Evolutionary conservation across 2,888 invertebrate genomes (phyloP).

Genomic region (Chymomyza caudatula): DNA sequence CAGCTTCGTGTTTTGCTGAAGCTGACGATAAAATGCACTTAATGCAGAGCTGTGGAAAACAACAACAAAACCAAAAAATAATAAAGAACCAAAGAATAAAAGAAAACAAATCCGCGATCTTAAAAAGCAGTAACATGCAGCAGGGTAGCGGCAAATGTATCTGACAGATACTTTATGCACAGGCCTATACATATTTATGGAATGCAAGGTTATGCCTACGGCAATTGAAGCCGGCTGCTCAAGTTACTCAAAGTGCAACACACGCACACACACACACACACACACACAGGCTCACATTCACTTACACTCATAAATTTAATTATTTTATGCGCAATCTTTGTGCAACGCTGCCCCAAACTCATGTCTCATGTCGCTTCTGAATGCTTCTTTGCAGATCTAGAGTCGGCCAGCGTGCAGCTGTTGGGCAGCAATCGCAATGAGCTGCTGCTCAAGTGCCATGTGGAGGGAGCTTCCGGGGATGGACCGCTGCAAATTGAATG

Average conservation of each 20-base stretch:
- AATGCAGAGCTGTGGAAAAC: conserved; percentile 38
- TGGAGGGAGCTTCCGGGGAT: conserved; percentile 74
- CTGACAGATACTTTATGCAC: conserved; percentile 35
- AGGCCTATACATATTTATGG: conserved; percentile 49
- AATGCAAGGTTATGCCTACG: conserved; percentile 16
- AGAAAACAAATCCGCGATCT: conserved; percentile 21
- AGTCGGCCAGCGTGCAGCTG: conserved; percentile 73
- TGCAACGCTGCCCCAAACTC: too few species aligned
- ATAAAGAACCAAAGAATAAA: conserved; percentile 6
- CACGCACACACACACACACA: not conserved
- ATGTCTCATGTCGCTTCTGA: not conserved
- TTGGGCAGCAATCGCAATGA: conserved; percentile 72
- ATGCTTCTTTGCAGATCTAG: conserved; percentile 65
- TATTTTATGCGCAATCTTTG: conserved; percentile 24
- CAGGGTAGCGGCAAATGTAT: conserved; percentile 26
- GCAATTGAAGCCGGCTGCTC: not conserved
- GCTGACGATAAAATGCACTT: conserved; percentile 74
- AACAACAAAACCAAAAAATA: conserved; percentile 9
- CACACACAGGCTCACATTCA: not conserved
- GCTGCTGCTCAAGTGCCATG: conserved; percentile 75
- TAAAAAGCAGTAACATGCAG: conserved; percentile 34
- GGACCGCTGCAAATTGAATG: conserved; percentile 75
- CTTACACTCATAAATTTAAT: conserved; percentile 26
- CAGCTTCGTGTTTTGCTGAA: conserved; percentile 47
- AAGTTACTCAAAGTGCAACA: not conserved